Percentiles rank a stretch among this genome's conserved stretches.
phyloP scores from a whole-genome alignment of 2,797 vertebrate species.

The Paramormyrops hopkinsi region DNA sequence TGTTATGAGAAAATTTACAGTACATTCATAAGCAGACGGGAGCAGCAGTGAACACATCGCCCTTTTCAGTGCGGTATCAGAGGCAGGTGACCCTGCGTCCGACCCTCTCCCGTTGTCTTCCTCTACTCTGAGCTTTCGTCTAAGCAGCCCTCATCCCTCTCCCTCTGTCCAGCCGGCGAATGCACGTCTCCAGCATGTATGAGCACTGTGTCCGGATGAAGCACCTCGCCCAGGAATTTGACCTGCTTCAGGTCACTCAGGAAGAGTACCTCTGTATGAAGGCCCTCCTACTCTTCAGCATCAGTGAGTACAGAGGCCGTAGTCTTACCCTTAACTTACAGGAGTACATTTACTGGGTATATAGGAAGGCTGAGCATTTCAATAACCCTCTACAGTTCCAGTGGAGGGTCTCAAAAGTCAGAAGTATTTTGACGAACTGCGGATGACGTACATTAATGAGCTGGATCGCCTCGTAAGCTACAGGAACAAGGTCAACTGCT shows the following conservation, averaged over 20 bases:
- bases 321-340: neutral
- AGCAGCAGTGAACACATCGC: neutral
- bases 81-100: neutral
- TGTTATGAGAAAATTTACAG: neutral
- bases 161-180: constrained; percentile 67
- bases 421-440: constrained; percentile 85
- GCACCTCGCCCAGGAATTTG: constrained; percentile 81
- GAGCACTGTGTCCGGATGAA: constrained; percentile 85
- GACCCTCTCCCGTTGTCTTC: neutral
- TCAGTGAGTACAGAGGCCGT: constrained; percentile 68
- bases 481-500: constrained; percentile 75
- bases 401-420: constrained; percentile 88
- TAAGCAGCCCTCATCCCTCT: neutral
- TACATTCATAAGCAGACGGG: neutral
- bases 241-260: constrained; percentile 80
- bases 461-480: constrained; percentile 83
- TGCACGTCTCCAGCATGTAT: constrained; percentile 91
- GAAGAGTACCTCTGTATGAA: constrained; percentile 97
- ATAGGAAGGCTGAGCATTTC: neutral
- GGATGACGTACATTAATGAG: constrained; percentile 93
- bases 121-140: neutral
- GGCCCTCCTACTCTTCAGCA: constrained; percentile 89
- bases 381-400: constrained; percentile 65
- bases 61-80: neutral
- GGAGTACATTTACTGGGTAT: neutral